These are phyloP conservation scores for Megalops atlanticus DNA, from an alignment of 2,113 vertebrate species.

Conservation along the genomic window DNA sequence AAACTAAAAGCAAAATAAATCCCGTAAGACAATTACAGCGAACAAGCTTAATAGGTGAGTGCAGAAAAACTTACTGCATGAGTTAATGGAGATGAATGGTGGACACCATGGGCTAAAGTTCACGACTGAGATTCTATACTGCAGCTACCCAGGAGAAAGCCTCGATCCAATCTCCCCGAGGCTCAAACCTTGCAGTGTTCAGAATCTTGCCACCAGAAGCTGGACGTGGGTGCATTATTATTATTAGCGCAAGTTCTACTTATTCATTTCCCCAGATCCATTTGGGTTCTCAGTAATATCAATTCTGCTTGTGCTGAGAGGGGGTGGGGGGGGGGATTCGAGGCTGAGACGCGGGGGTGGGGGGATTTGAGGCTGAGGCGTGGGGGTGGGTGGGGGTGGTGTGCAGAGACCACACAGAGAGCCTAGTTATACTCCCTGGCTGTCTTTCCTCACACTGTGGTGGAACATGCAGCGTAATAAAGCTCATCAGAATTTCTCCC, in stretches of 20 bases:
- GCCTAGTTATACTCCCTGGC: conserved; percentile 15
- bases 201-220: background rate
- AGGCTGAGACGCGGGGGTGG: no score
- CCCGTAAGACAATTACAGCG: background rate
- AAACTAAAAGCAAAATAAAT: background rate
- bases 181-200: no score
- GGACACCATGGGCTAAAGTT: background rate
- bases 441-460: background rate
- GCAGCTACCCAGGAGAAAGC: no score
- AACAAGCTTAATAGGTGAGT: conserved; percentile 9
- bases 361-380: no score
- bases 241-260: background rate
- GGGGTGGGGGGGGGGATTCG: conserved; percentile 40
- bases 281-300: conserved; percentile 34
- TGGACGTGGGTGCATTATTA: background rate
- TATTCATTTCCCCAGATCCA: conserved; percentile 25
- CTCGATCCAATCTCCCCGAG: no score
- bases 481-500: conserved; percentile 19
- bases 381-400: conserved; percentile 56
- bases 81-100: conserved; percentile 15
- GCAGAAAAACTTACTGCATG: background rate
- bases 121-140: no score
- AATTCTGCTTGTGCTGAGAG: conserved; percentile 14
- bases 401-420: conserved; percentile 68
- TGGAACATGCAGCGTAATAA: conserved; percentile 21